These are phyloP conservation scores for Acronicta leporina DNA, from an alignment of 2,888 invertebrate genomes.

Conservation along the genomic window DNA sequence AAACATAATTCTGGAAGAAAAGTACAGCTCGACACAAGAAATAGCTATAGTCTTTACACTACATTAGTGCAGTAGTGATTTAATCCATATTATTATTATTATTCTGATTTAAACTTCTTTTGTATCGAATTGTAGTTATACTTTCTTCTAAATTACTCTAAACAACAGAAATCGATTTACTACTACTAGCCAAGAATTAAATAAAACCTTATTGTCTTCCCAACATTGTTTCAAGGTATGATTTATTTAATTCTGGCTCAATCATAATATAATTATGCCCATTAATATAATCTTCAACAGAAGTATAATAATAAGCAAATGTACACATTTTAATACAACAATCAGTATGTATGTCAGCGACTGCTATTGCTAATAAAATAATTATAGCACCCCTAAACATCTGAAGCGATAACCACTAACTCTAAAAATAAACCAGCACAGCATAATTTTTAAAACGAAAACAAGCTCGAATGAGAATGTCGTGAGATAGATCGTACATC, in stretches of 20 bases:
- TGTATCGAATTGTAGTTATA: constrained; percentile 42
- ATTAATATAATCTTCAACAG: constrained; percentile 54
- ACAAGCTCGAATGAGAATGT: constrained; percentile 81
- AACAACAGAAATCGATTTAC: constrained; percentile 47
- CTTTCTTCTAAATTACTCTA: constrained; percentile 46
- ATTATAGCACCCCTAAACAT: constrained; percentile 72
- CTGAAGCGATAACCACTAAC: constrained; percentile 74
- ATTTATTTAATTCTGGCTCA: constrained; percentile 63
- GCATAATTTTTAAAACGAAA: constrained; percentile 74
- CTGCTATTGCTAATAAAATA: constrained; percentile 69
- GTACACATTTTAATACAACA: constrained; percentile 63
- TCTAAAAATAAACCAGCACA: constrained; percentile 79
- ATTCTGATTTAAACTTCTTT: constrained; percentile 25
- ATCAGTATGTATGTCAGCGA: constrained; percentile 60
- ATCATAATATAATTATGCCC: constrained; percentile 43
- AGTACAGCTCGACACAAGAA: constrained; percentile 50
- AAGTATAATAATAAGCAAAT: constrained; percentile 61
- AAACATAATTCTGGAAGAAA: constrained; percentile 43
- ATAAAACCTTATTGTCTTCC: constrained; percentile 54
- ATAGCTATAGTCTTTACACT: constrained; percentile 5
- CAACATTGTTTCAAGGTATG: constrained; percentile 54
- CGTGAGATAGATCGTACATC: constrained; percentile 64
- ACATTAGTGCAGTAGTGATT: not conserved
- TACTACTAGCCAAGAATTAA: constrained; percentile 60
- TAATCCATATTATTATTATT: too few species aligned